phyloP scores from a whole-genome alignment of 2,113 vertebrate species.

The Scytalopus superciliaris region DNA sequence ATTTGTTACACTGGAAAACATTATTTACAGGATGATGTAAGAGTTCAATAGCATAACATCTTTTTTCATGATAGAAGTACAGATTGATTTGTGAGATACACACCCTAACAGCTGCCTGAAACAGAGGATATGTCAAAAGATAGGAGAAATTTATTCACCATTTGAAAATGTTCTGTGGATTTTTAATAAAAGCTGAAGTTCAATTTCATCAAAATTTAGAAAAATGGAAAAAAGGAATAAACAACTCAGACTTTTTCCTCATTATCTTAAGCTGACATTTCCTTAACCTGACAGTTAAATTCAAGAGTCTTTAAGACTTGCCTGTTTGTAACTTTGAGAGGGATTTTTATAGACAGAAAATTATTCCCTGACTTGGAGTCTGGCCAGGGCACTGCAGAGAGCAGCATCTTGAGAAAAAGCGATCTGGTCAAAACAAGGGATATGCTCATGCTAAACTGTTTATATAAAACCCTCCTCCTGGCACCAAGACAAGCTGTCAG shows the following conservation, averaged over 20 bases:
- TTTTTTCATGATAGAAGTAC: neutral
- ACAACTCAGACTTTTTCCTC: neutral
- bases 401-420: slow-evolving; percentile 18
- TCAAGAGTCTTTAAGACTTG: slow-evolving; percentile 14
- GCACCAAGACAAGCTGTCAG: slow-evolving; percentile 32
- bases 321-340: neutral
- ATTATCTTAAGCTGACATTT: slow-evolving; percentile 27
- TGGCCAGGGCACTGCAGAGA: slow-evolving; percentile 44
- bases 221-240: neutral
- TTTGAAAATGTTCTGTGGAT: neutral
- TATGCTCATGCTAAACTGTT: neutral
- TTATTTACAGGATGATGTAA: slow-evolving; percentile 5
- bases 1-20: neutral
- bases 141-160: neutral
- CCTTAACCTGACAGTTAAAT: slow-evolving; percentile 21
- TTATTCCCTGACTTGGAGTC: slow-evolving; percentile 33
- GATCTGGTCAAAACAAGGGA: slow-evolving; percentile 46
- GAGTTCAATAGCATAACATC: neutral
- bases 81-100: slow-evolving; percentile 20
- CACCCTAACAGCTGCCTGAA: slow-evolving; percentile 35
- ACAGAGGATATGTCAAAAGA: neutral
- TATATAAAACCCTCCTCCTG: slow-evolving; percentile 41
- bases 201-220: neutral
- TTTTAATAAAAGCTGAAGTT: slow-evolving; percentile 9
- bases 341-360: slow-evolving; percentile 54